Percentiles rank a stretch among this genome's conserved stretches.
These are phyloP conservation scores for Pristiophorus japonicus DNA, from an alignment of 2,113 vertebrate genomes.

Conservation along the genomic window DNA sequence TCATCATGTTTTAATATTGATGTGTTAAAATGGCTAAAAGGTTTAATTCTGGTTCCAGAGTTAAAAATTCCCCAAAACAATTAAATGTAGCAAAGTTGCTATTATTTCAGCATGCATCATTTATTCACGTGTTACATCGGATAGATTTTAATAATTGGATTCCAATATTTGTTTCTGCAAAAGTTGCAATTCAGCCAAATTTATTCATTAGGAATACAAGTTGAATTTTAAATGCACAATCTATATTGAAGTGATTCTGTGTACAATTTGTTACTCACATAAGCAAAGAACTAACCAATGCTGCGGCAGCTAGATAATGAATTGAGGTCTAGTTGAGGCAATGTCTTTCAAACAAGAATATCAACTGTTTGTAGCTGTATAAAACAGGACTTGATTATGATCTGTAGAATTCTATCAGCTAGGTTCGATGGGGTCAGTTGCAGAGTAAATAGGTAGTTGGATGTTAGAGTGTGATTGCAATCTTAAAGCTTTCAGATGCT, in stretches of 20 bases:
- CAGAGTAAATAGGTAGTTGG: neutral
- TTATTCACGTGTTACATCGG: neutral
- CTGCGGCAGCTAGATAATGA: neutral
- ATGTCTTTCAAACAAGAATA: neutral
- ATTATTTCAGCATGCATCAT: neutral
- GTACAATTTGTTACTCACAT: neutral
- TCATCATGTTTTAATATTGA: too few relatives aligned
- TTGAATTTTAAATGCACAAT: neutral
- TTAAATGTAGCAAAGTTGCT: neutral
- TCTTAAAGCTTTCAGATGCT: neutral
- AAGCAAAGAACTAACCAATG: neutral
- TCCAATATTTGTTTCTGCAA: neutral
- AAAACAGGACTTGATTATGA: conserved; percentile 5
- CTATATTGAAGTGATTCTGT: neutral
- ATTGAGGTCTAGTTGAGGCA: neutral
- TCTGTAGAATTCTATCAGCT: neutral
- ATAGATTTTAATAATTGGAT: neutral
- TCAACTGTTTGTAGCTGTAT: neutral
- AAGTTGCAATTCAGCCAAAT: neutral
- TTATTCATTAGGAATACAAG: neutral
- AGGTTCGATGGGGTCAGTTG: neutral
- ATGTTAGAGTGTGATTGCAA: neutral
- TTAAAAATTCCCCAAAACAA: neutral
- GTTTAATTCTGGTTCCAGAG: too few relatives aligned
- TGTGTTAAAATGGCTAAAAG: too few relatives aligned